Evolutionary conservation across 2,888 invertebrate genomes (phyloP).

Genomic region (Gymnocheta viridis): DNA sequence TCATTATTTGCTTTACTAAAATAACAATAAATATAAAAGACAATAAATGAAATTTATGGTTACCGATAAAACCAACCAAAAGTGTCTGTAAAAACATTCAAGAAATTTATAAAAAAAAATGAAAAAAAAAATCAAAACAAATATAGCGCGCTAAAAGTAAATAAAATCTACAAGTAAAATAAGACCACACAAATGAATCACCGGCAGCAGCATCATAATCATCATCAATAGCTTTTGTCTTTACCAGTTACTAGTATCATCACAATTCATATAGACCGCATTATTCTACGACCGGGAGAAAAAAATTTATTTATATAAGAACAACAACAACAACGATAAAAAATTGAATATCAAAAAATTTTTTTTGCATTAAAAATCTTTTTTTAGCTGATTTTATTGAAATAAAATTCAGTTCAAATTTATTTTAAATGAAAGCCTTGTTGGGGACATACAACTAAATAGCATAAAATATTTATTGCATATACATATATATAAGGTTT

Average conservation of each 20-base stretch:
- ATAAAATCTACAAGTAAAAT: conserved; percentile 26
- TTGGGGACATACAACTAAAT: too few relatives aligned
- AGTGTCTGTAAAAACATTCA: conserved; percentile 67
- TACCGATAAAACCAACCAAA: conserved; percentile 58
- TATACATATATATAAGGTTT: too few relatives aligned
- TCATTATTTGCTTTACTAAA: conserved; percentile 44
- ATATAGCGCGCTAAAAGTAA: conserved; percentile 19
- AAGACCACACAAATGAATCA: conserved; percentile 69
- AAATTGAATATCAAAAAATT: conserved; percentile 51
- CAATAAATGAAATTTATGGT: conserved; percentile 66
- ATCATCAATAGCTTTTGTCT: not conserved
- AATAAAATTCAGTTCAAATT: too few relatives aligned
- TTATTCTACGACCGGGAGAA: conserved; percentile 2
- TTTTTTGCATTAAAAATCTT: too few relatives aligned
- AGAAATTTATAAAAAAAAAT: conserved; percentile 39
- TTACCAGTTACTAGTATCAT: conserved; percentile 2
- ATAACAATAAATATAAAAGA: conserved; percentile 32
- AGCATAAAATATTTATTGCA: too few relatives aligned
- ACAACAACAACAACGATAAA: conserved; percentile 35
- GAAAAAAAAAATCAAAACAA: conserved; percentile 14
- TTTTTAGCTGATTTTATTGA: too few relatives aligned
- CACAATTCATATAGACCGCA: conserved; percentile 31
- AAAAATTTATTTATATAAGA: conserved; percentile 52
- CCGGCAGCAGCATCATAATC: conserved; percentile 23
- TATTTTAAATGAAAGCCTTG: too few relatives aligned